Evolutionary conservation across 2,113 vertebrate genomes (phyloP).

Genomic region (Bujurquina vittata): DNA sequence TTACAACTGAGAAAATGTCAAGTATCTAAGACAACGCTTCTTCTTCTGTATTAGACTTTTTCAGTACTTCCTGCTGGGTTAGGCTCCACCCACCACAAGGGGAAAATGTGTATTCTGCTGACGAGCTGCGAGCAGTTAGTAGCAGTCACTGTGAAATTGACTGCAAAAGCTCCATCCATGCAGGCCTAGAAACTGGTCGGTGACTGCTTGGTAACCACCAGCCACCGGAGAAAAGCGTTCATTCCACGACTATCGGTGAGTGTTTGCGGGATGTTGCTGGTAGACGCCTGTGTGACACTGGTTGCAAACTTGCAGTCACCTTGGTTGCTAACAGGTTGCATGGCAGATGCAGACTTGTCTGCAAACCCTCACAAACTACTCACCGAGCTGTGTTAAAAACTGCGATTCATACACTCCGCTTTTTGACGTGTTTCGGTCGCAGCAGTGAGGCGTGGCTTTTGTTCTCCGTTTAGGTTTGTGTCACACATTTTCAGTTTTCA

Average conservation of each 20-base stretch:
- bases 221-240: no score
- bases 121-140: no score
- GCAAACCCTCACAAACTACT: background rate
- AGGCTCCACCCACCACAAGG: background rate
- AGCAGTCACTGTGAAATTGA: background rate
- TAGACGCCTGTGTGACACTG: background rate
- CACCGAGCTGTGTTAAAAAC: background rate
- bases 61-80: background rate
- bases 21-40: background rate
- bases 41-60: background rate
- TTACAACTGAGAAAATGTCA: background rate
- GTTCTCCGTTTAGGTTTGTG: background rate
- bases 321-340: background rate
- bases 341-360: background rate
- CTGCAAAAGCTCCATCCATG: background rate
- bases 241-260: no score
- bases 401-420: background rate
- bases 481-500: background rate
- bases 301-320: background rate
- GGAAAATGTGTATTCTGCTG: background rate
- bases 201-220: background rate
- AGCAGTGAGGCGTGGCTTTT: fast-evolving
- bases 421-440: background rate
- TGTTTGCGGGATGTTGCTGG: background rate
- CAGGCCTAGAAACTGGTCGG: background rate